Evolutionary conservation across 2,888 invertebrate genomes (phyloP).

Genomic region (Tholera decimalis): DNA sequence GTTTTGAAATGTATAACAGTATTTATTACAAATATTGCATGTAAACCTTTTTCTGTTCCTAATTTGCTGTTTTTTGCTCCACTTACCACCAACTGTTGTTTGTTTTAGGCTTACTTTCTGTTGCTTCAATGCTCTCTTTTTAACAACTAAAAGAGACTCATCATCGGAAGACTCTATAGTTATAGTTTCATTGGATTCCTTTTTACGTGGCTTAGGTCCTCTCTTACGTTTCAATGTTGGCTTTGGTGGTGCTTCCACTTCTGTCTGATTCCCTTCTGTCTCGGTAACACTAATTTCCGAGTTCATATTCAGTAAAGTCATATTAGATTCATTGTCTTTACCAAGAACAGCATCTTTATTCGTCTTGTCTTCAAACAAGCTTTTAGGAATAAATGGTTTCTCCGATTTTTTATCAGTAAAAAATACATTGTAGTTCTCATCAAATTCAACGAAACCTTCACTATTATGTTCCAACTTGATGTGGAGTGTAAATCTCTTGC

Average conservation of each 20-base stretch:
- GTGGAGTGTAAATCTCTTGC: conserved; percentile 83
- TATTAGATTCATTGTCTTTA: not conserved
- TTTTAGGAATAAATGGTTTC: conserved; percentile 72
- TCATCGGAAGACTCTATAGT: conserved; percentile 74
- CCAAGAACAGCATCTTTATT: not conserved
- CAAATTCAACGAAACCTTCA: conserved; percentile 82
- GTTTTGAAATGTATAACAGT: conserved; percentile 85
- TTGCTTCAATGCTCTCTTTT: conserved; percentile 54
- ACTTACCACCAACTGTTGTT: conserved; percentile 12
- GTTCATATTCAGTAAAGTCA: conserved; percentile 31
- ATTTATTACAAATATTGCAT: conserved; percentile 79
- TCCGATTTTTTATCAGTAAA: conserved; percentile 80
- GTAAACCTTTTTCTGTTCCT: conserved; percentile 70
- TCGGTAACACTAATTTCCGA: conserved; percentile 63
- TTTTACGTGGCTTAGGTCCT: conserved; percentile 31
- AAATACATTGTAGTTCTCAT: conserved; percentile 82
- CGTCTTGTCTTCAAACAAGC: conserved; percentile 41
- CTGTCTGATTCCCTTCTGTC: conserved; percentile 67
- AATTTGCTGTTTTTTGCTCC: conserved; percentile 27
- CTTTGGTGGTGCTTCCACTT: conserved; percentile 45
- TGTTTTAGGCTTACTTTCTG: conserved; percentile 17
- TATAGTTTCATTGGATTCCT: conserved; percentile 22
- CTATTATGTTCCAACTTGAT: conserved; percentile 83
- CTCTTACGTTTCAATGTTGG: conserved; percentile 59
- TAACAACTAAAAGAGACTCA: conserved; percentile 69